Base-by-base conservation (phyloP, 2,797 vertebrate genomes). In the Eulemur albifrons region DNA sequence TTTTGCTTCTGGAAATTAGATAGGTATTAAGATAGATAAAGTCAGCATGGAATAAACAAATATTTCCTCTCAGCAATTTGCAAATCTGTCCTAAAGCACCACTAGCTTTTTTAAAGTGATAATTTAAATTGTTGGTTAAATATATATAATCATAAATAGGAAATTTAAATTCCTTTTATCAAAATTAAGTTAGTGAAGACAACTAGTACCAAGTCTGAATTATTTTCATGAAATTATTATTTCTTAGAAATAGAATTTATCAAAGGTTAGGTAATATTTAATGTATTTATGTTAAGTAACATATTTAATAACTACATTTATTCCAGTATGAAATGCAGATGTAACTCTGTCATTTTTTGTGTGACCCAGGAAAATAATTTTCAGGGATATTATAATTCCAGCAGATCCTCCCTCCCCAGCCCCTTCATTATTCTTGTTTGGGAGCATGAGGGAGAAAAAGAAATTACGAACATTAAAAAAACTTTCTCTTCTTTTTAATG, bases 221-320 rank as follows among this genome's bases (percentile, higher is more conserved):
- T 96, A 85, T 87, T 88, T 95, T 90, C 70, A 80, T 14, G 40
- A 57, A 73, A 63, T 79, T 52, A 57, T 80, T 73, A 52, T 67
- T 90, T 69, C 18, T 92, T 67, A 3, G 52, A 54, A 54, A 23
- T 21, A 38, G 18, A 23, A 0, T 93, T 87, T 82, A 77, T 63
- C n/a, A 65, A 93, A 94, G n/a, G 1, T 45, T 7, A 57, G 21
- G 21, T 54, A 50, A 83, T 11, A 73, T 38, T 82, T 27, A 70
- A 43, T 21, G 18, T 21, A 27, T 90, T 57, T 23, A 57, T 57
- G 54, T 57, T 57, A 57, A 57, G 21, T 23, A 57, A 23, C 54
- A 57, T 21, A 57, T 57, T 57, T 57, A 57, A 23, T 57, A 23
- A 50, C 40, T 27, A 6, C 38, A 23, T 73, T 77, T 73, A 90